A percentile compares a stretch with the other conserved stretches of the same genome.
Conservation (phyloP, 2,797 vertebrate genomes). For the Gymnothorax javanicus region DNA sequence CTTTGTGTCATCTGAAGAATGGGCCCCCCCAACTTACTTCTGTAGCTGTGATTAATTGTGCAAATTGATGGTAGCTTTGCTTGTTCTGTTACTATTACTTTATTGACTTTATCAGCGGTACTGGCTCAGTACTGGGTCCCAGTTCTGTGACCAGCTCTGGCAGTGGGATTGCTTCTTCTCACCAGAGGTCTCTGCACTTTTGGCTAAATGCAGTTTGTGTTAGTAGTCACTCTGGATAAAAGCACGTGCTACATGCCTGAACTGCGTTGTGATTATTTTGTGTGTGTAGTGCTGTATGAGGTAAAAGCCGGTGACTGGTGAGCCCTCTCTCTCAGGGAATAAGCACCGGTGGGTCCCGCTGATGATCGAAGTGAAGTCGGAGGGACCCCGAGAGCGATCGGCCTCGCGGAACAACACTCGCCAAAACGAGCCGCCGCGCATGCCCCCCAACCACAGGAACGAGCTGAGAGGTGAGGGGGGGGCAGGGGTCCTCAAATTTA, state of each 20-base stretch:
- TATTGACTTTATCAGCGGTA: too few relatives aligned
- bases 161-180: too few relatives aligned
- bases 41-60: too few relatives aligned
- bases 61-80: too few relatives aligned
- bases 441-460: slow-evolving; percentile 81
- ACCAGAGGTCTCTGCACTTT: too few relatives aligned
- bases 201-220: too few relatives aligned
- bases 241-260: neutral
- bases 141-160: too few relatives aligned
- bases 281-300: neutral
- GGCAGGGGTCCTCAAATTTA: neutral
- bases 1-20: too few relatives aligned
- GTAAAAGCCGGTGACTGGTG: neutral
- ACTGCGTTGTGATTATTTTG: neutral
- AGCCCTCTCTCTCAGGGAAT: slow-evolving; percentile 72
- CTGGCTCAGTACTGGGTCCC: too few relatives aligned
- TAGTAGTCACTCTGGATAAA: neutral
- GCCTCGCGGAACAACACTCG: slow-evolving; percentile 89
- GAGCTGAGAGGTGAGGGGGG: slow-evolving; percentile 85
- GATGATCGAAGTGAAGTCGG: slow-evolving; percentile 96
- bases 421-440: slow-evolving; percentile 86
- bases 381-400: slow-evolving; percentile 89
- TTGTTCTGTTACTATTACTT: too few relatives aligned
- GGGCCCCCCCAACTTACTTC: too few relatives aligned
- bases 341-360: slow-evolving; percentile 98